Percentiles rank a stretch among this genome's conserved stretches.
These are phyloP conservation scores for Melieria crassipennis DNA, from an alignment of 2,888 invertebrate genomes.

Conservation along the genomic window DNA sequence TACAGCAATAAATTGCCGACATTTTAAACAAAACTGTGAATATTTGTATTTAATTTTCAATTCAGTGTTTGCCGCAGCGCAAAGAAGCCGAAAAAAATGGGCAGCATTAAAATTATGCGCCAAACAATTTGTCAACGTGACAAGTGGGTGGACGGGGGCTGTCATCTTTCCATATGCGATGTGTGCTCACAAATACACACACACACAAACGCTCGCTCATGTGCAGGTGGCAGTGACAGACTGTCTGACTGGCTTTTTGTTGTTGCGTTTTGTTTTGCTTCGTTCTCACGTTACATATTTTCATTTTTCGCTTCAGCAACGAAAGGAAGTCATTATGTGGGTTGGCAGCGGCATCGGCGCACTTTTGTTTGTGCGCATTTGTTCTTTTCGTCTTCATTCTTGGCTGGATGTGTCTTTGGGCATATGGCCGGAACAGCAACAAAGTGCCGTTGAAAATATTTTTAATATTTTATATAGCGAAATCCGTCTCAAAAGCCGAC, in stretches of 20 bases:
- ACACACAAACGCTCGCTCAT: no score
- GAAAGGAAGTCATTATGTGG: slow-evolving; percentile 23
- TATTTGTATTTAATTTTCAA: slow-evolving; percentile 22
- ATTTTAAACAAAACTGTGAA: slow-evolving; percentile 20
- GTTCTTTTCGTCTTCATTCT: neutral
- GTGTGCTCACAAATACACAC: no score
- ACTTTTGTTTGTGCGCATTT: slow-evolving; percentile 3
- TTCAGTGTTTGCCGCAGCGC: neutral
- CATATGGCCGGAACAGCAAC: neutral
- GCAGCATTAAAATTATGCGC: slow-evolving; percentile 14
- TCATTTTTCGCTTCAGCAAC: slow-evolving; percentile 6
- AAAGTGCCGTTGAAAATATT: no score
- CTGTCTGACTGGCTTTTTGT: neutral
- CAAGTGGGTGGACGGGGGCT: neutral
- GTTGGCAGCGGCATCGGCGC: neutral
- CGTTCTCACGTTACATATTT: slow-evolving; percentile 4
- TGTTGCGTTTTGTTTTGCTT: neutral
- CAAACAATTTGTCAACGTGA: slow-evolving; percentile 28
- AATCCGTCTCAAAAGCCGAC: no score
- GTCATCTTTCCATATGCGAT: no score
- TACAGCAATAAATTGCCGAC: slow-evolving; percentile 9
- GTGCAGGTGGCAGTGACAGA: no score
- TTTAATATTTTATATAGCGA: no score
- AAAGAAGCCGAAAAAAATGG: slow-evolving; percentile 18
- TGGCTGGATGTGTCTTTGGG: neutral